phyloP scores from a whole-genome alignment of 2,113 vertebrate genomes.

The Hemiscyllium ocellatum region DNA sequence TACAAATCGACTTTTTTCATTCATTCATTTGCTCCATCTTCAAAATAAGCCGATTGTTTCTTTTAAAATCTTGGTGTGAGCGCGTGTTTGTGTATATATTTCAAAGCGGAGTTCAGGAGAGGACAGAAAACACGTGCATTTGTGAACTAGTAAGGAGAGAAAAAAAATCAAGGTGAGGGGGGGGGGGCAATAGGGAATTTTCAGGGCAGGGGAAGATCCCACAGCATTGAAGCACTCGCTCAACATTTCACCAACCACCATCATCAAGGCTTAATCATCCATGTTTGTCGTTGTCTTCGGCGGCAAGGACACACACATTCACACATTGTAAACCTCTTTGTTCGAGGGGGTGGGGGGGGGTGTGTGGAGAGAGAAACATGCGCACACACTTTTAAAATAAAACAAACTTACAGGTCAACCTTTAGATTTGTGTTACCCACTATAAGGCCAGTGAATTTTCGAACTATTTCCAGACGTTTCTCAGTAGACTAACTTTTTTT shows the following conservation, averaged over 20 bases:
- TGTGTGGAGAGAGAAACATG: not conserved
- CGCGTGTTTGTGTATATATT: not conserved
- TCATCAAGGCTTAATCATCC: constrained; percentile 38
- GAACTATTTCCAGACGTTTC: constrained; percentile 29
- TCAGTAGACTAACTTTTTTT: constrained; percentile 33
- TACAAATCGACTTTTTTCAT: constrained; percentile 10
- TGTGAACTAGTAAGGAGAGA: constrained; percentile 9
- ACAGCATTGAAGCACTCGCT: not conserved
- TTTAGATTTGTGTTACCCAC: constrained; percentile 4
- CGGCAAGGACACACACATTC: constrained; percentile 38
- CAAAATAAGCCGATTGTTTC: not conserved
- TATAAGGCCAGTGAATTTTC: not conserved
- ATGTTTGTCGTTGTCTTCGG: constrained; percentile 38
- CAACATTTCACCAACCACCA: constrained; percentile 24
- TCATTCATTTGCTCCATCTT: constrained; percentile 21
- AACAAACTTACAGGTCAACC: constrained; percentile 13
- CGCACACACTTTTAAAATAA: constrained; percentile 10
- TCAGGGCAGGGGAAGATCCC: constrained; percentile 25
- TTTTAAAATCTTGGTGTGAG: not conserved
- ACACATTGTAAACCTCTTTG: constrained; percentile 38
- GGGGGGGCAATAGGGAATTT: constrained; percentile 20
- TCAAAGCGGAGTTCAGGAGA: constrained; percentile 16
- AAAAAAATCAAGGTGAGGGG: constrained; percentile 22
- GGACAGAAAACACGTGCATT: constrained; percentile 21
- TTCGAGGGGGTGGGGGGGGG: constrained; percentile 21